These are phyloP conservation scores for Drosophila littoralis DNA, from an alignment of 1,140 invertebrate species.

Conservation along the genomic window DNA sequence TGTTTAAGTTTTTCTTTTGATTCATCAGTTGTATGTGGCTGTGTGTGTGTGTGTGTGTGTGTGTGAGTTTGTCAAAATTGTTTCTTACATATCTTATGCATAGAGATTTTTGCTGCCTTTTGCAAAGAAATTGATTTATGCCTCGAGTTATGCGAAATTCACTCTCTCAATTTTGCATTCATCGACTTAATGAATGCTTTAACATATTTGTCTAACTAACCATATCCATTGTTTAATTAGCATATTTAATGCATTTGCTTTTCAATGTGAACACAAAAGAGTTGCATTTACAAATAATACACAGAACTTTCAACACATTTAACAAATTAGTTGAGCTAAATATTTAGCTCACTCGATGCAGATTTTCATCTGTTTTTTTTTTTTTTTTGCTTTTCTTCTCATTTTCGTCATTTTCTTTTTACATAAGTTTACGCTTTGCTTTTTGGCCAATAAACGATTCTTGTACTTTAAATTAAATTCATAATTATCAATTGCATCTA, in stretches of 20 bases:
- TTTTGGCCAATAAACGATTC: slow-evolving; percentile 78
- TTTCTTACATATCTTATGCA: slow-evolving; percentile 45
- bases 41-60: background rate
- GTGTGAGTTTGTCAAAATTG: slow-evolving; percentile 34
- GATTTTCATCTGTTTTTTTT: slow-evolving; percentile 37
- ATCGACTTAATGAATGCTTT: slow-evolving; percentile 56
- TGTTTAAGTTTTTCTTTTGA: slow-evolving; percentile 79
- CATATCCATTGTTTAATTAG: slow-evolving; percentile 70
- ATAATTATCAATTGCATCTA: slow-evolving; percentile 68
- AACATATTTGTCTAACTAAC: slow-evolving; percentile 83
- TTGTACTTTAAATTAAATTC: slow-evolving; percentile 81
- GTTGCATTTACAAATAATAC: slow-evolving; percentile 53
- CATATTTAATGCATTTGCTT: slow-evolving; percentile 53
- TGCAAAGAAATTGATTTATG: slow-evolving; percentile 78
- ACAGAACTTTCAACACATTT: slow-evolving; percentile 68
- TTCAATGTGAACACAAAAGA: slow-evolving; percentile 76
- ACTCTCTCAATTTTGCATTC: slow-evolving; percentile 52
- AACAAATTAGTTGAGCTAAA: slow-evolving; percentile 62
- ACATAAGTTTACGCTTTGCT: slow-evolving; percentile 21
- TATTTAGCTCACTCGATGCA: slow-evolving; percentile 29
- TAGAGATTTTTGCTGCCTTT: slow-evolving; percentile 45
- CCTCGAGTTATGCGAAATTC: slow-evolving; percentile 63
- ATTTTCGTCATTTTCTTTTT: background rate
- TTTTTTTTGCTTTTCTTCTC: slow-evolving; percentile 9
- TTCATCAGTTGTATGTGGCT: slow-evolving; percentile 70